Evolutionary conservation across 1,140 invertebrate species (phyloP).

Genomic region (Drosophila nebulosa): DNA sequence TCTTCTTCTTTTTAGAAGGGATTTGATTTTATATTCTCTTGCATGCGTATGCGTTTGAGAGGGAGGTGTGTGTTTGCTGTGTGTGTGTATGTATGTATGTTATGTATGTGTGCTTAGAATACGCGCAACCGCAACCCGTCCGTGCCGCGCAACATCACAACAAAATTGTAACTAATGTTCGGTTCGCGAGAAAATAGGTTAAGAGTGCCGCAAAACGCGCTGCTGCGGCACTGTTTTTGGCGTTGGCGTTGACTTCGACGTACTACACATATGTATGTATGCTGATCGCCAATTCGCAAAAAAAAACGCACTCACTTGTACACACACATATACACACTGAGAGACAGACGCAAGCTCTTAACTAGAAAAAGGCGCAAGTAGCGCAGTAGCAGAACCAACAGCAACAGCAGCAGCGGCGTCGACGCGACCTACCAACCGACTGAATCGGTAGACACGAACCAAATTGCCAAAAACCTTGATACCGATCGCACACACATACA

Average conservation of each 20-base stretch:
- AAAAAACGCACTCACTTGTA: slow-evolving; percentile 34
- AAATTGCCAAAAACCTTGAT: slow-evolving; percentile 81
- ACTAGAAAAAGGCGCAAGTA: slow-evolving; percentile 72
- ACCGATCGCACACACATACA: slow-evolving; percentile 66
- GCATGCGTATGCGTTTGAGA: slow-evolving; percentile 17
- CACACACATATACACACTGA: slow-evolving; percentile 15
- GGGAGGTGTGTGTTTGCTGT: slow-evolving; percentile 28
- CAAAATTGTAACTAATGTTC: slow-evolving; percentile 79
- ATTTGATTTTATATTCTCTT: slow-evolving; percentile 21
- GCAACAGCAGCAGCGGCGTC: slow-evolving; percentile 56
- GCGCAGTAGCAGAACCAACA: slow-evolving; percentile 28
- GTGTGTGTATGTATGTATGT: slow-evolving; percentile 38
- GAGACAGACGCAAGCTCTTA: slow-evolving; percentile 41
- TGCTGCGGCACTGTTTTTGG: slow-evolving; percentile 34
- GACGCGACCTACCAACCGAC: slow-evolving; percentile 78
- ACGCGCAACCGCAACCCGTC: slow-evolving; percentile 73
- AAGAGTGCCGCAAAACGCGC: slow-evolving; percentile 72
- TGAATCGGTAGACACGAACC: slow-evolving; percentile 71
- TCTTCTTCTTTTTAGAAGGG: slow-evolving; percentile 24
- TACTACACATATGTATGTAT: slow-evolving; percentile 33
- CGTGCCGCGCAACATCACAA: slow-evolving; percentile 79
- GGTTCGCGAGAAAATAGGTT: slow-evolving; percentile 76
- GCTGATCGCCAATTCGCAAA: slow-evolving; percentile 71
- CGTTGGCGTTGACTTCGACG: slow-evolving; percentile 25
- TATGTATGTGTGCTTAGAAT: slow-evolving; percentile 62